Evolutionary conservation across 2,888 invertebrate genomes (phyloP), one percentile per base, ranked within the genome.

Genomic region (Cerastoderma edule): DNA sequence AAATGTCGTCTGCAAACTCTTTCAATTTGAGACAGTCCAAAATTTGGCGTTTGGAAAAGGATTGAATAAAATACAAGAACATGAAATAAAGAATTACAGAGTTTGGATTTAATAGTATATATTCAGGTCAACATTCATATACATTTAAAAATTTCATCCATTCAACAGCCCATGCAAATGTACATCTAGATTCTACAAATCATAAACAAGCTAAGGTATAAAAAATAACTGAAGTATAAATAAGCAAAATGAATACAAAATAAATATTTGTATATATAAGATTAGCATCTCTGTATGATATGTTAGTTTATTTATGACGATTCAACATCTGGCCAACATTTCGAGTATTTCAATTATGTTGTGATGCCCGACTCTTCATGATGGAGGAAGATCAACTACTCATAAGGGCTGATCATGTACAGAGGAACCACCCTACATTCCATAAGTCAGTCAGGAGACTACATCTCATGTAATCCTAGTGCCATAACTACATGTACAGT

Each of bases 211-310:
- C 33, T n/a, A 57, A 57, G n/a, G 22, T n/a, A n/a, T 28, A 57
- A 28, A 57, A 28, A 57, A 28, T 32, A 32, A 39, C 16, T 10
- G 33, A 32, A 19, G 33, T 57, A 57, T 57, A 57, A 57, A 57
- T 57, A 57, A 28, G 28, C 57, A 57, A 57, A 32, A 57, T 57
- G 57, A 57, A 33, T 57, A 57, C 57, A 57, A 57, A 57, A 57
- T 57, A 57, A 57, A 57, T 57, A 57, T 32, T 32, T 28, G 28
- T 57, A n/a, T 57, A 28, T 24, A 57, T 57, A 32, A 33, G 33
- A 2, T 10, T 24, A 32, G 19, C 57, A 57, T 57, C 57, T 57
- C 33, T 57, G 30, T 57, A 32, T 57, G 57, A 57, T 57, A 57
- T 57, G 57, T 57, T 57, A 1, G 28, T 33, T n/a, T 22, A 53